A percentile compares a stretch with the other conserved stretches of the same genome.
Conservation (phyloP, 2,797 vertebrate genomes). For the Acanthornis magna region DNA sequence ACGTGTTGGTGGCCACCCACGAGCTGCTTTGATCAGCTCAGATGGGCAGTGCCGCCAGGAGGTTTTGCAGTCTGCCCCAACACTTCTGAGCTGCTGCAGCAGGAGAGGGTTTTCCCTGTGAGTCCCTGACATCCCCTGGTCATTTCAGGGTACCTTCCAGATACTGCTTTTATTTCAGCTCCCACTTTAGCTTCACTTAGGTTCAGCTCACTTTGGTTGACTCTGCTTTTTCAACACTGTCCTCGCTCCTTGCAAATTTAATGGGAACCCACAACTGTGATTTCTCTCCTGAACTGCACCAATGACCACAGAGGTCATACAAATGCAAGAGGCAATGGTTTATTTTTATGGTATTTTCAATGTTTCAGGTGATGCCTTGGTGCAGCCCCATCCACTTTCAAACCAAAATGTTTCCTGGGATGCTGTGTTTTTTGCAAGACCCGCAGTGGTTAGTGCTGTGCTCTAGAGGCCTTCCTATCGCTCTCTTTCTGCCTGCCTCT, state of each 20-base stretch:
- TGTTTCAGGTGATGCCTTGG: not conserved
- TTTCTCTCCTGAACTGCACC: accelerated
- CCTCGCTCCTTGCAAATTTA: not conserved
- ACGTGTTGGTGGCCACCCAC: slow-evolving; percentile 36
- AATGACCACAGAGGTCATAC: not conserved
- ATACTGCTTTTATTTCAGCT: not conserved
- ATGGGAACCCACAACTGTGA: accelerated
- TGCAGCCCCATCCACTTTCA: not conserved
- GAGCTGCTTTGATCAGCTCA: not conserved
- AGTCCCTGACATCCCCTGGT: not conserved
- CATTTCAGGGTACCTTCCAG: not conserved
- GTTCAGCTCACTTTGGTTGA: not conserved
- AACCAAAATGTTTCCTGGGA: not conserved
- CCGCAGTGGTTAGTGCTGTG: not conserved
- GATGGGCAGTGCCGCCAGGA: not conserved
- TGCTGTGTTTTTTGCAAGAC: not conserved
- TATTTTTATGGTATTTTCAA: not conserved
- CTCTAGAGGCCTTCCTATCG: not conserved
- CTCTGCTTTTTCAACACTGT: not conserved
- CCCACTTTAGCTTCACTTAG: not conserved
- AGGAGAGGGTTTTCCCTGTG: not conserved
- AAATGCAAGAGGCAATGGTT: not conserved
- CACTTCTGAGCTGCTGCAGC: not conserved
- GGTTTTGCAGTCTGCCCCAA: not conserved
- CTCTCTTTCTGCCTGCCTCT: not conserved